Conservation (phyloP, 2,113 vertebrate species). For the Hydrochoerus hydrochaeris region DNA sequence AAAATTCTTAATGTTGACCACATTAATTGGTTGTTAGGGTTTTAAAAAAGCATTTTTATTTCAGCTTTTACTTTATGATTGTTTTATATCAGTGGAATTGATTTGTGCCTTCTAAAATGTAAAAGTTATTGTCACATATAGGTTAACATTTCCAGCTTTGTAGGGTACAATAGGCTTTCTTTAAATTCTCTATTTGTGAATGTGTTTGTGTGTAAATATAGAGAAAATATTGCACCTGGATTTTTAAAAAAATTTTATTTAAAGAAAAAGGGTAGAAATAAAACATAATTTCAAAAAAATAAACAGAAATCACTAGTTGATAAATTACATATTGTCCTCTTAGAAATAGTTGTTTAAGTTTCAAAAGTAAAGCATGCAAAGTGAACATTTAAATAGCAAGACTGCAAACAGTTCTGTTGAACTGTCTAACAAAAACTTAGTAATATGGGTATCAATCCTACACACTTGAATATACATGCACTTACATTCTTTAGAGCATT, state of each 20-base stretch:
- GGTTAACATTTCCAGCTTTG: background rate
- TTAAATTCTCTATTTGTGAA: background rate
- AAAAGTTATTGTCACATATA: background rate
- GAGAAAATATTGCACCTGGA: background rate
- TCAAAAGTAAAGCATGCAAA: too few relatives aligned
- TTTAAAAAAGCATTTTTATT: background rate
- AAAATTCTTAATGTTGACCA: background rate
- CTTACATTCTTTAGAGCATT: too few relatives aligned
- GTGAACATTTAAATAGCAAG: too few relatives aligned
- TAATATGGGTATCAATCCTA: too few relatives aligned
- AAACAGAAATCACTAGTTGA: too few relatives aligned
- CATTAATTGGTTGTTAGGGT: constrained; percentile 5
- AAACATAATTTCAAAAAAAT: too few relatives aligned
- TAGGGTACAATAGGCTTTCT: background rate
- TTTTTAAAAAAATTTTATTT: background rate
- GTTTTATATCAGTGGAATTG: background rate
- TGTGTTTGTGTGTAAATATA: background rate
- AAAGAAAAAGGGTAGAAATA: too few relatives aligned
- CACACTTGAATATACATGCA: too few relatives aligned
- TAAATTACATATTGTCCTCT: too few relatives aligned
- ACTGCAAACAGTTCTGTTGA: too few relatives aligned
- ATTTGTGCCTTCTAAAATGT: background rate
- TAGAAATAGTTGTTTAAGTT: too few relatives aligned
- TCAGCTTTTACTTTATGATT: background rate
- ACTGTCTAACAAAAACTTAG: too few relatives aligned